Base-by-base conservation (phyloP, 1,140 invertebrate species). In the Lepidurus couesii region DNA sequence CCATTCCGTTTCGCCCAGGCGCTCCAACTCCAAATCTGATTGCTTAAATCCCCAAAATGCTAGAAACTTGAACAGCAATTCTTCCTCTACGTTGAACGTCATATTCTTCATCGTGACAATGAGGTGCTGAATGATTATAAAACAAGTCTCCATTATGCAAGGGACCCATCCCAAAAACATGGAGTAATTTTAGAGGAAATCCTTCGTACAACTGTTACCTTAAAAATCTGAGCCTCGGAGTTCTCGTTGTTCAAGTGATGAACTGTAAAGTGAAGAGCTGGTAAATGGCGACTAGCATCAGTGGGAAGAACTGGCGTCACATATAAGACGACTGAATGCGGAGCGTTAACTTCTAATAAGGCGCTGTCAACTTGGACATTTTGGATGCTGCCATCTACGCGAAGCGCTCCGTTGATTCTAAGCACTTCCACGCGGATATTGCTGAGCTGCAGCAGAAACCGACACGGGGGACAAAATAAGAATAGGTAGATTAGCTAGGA, bases 291-390 rank as follows among this genome's bases (percentile, higher is more conserved):
- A 13, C 81, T 79, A 8, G 83, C 83, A 13, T 89, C 86, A 73
- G 81, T 81, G 80, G 86, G 82, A 3, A 83, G 84, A 26, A 82
- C 80, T 1, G 87, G 86, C 0, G 89, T 88, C 11, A 93, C 91
- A 84, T 92, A 94, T 73, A 97, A 85, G 74, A 97, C 86, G 11
- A 96, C 92, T 13, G 93, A 92, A 83, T 91, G 92, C 78, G 92
- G 90, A 0, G 95, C 91, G 53, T 65, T 65, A 21, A 65, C 16
- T 82, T 95, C 93, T 80, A 94, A 89, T 73, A 98, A 82, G 87
- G 95, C 95, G 89, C 98, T 98, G 84, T 98, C 91, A 82, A 93
- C 91, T 88, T 97, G 95, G 82, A 98, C 89, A 84, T 94, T 89
- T 65, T 89, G 87, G 3, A 98, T 89, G 81, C 89, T 91, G 16